Evolutionary conservation across 2,888 invertebrate species (phyloP), one percentile per base, ranked within the genome.

Genomic region (Himalopsyche japonica): DNA sequence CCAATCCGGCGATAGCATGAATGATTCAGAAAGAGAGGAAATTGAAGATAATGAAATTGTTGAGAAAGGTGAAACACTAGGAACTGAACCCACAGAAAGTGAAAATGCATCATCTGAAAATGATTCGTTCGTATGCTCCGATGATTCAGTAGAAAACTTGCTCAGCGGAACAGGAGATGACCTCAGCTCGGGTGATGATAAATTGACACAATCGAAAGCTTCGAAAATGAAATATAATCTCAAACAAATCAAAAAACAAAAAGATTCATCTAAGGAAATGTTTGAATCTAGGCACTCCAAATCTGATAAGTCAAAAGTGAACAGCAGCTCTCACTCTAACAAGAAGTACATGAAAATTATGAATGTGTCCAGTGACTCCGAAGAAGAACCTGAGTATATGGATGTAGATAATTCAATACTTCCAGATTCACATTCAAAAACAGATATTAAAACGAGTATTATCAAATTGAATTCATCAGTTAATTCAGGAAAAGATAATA

Each of bases 121-220:
- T 88, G 93, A 91, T 87, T 94, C 93, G 0, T 94, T 94, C 88
- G 88, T 94, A 83, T 93, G 92, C 86, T 92, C 93, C 1, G 91
- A 91, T 88, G 91, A 90, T 86, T 30, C 43, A 12, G 92, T 92
- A 85, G 85, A 90, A 87, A 89, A 91, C 20, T 88, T 92, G 82
- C 88, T 92, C 15, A 91, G 91, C 88, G 92, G 92, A 0, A 89
- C 91, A n/a, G 91, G 90, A 57, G 90, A 92, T 88, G 92, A 92
- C 87, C 89, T 92, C 30, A 90, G 90, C n/a, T 89, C 90, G 88
- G 91, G 90, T 87, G 91, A 90, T 85, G 91, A 92, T 87, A 92
- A 92, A 89, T 89, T 92, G 3, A 90, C 89, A 76, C 91, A 92
- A 90, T 90, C 89, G 43, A 87, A 89, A 34, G 90, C 91, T 87